phyloP scores from a whole-genome alignment of 2,888 invertebrate species.

The Boloria selene region DNA sequence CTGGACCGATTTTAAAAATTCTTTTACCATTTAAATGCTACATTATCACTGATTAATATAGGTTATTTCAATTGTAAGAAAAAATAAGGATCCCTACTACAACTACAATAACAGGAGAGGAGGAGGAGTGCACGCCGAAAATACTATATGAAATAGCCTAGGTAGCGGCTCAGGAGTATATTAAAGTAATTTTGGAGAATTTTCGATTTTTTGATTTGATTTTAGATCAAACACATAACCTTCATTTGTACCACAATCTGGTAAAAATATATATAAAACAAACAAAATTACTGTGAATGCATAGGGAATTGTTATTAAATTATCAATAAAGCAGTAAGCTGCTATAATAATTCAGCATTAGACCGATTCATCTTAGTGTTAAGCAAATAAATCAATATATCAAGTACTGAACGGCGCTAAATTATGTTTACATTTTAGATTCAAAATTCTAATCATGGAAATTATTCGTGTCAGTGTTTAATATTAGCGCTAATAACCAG shows the following conservation, averaged over 20 bases:
- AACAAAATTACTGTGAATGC: neutral
- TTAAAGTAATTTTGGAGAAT: too few relatives aligned
- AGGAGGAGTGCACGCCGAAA: too few relatives aligned
- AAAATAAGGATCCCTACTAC: too few relatives aligned
- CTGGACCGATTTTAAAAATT: too few relatives aligned
- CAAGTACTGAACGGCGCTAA: neutral
- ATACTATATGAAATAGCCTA: too few relatives aligned
- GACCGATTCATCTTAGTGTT: neutral
- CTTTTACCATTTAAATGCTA: too few relatives aligned
- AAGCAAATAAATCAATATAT: slow-evolving; percentile 3
- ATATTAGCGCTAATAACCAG: neutral
- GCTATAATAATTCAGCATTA: slow-evolving; percentile 7
- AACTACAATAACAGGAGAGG: too few relatives aligned
- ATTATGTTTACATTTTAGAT: slow-evolving; percentile 3
- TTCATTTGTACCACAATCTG: neutral
- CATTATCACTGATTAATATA: too few relatives aligned
- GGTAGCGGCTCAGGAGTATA: too few relatives aligned
- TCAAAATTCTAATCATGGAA: neutral
- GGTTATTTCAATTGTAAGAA: too few relatives aligned
- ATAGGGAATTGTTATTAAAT: neutral
- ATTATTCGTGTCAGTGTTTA: neutral
- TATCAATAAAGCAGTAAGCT: neutral
- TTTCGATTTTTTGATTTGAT: too few relatives aligned
- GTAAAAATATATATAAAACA: neutral
- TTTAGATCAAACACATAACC: too few relatives aligned